A percentile compares a stretch with the other conserved stretches of the same genome.
Conservation (phyloP, 2,797 vertebrate genomes). For the Scarus forsteni region DNA sequence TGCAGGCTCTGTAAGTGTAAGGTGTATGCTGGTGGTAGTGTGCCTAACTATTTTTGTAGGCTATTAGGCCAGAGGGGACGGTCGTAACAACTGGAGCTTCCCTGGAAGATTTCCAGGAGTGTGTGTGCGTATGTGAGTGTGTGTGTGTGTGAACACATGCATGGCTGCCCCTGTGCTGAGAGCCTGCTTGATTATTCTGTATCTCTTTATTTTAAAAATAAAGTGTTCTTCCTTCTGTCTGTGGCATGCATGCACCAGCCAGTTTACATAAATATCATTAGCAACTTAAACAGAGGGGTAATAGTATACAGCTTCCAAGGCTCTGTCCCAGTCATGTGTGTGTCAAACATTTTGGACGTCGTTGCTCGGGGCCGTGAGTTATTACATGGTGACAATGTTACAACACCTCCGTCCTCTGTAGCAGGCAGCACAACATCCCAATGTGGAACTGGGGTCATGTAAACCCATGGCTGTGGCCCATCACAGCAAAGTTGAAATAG, state of each 20-base stretch:
- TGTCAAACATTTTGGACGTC: slow-evolving; percentile 55
- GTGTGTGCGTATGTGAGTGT: slow-evolving; percentile 11
- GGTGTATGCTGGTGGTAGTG: slow-evolving; percentile 46
- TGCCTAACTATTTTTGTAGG: slow-evolving; percentile 48
- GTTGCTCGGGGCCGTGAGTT: slow-evolving; percentile 51
- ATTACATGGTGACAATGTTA: slow-evolving; percentile 71
- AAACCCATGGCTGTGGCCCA: slow-evolving; percentile 51
- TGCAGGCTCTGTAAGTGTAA: slow-evolving; percentile 33
- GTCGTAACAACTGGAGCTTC: slow-evolving; percentile 57
- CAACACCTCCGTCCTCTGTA: slow-evolving; percentile 38
- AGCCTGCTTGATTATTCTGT: slow-evolving; percentile 49
- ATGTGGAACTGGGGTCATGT: slow-evolving; percentile 61
- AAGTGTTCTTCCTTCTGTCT: no score
- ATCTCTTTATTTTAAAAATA: no score
- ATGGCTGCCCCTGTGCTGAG: slow-evolving; percentile 15
- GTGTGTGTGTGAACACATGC: slow-evolving; percentile 13
- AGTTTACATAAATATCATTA: slow-evolving; percentile 47
- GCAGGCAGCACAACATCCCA: slow-evolving; percentile 34
- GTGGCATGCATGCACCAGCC: slow-evolving; percentile 18
- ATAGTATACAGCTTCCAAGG: slow-evolving; percentile 31
- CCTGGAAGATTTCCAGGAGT: slow-evolving; percentile 58
- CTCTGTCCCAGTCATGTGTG: slow-evolving; percentile 16
- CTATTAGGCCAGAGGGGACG: slow-evolving; percentile 55
- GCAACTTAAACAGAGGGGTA: slow-evolving; percentile 40
- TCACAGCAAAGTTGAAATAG: slow-evolving; percentile 59